Evolutionary conservation across 2,888 invertebrate genomes (phyloP).

Genomic region (Mythimna loreyi): DNA sequence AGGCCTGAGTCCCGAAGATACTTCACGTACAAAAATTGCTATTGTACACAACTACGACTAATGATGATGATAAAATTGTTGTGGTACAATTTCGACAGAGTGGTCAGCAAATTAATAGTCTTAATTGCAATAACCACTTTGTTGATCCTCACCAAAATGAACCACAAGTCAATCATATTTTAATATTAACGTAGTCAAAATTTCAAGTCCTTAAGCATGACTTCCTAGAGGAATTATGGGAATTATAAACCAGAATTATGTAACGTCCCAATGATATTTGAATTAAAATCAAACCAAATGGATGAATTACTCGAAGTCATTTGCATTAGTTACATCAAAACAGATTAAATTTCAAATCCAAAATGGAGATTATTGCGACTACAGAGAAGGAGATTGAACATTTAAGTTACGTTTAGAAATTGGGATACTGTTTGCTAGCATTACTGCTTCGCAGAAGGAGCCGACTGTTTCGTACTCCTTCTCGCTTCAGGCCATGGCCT

Average conservation of each 20-base stretch:
- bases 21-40: no score
- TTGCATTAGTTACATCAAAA: constrained; percentile 50
- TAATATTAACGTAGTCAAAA: constrained; percentile 2
- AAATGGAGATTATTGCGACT: constrained; percentile 35
- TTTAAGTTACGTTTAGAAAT: constrained; percentile 19
- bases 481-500: no score
- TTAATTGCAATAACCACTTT: no score
- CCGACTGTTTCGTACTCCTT: no score
- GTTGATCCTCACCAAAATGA: not conserved
- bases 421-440: not conserved
- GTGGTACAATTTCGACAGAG: no score
- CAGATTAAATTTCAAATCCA: constrained; percentile 39
- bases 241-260: constrained; percentile 45
- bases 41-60: no score
- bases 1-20: no score
- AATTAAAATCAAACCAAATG: constrained; percentile 57
- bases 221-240: constrained; percentile 19
- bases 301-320: constrained; percentile 43
- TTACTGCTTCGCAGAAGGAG: no score
- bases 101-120: no score
- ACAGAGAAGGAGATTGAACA: constrained; percentile 41
- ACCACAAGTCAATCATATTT: not conserved
- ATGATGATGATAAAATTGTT: no score
- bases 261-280: constrained; percentile 33
- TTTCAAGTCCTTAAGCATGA: constrained; percentile 17